Percentiles rank a stretch among this genome's conserved stretches.
These are phyloP conservation scores for Acanthisitta chloris DNA, from an alignment of 2,113 vertebrate genomes.

Conservation along the genomic window DNA sequence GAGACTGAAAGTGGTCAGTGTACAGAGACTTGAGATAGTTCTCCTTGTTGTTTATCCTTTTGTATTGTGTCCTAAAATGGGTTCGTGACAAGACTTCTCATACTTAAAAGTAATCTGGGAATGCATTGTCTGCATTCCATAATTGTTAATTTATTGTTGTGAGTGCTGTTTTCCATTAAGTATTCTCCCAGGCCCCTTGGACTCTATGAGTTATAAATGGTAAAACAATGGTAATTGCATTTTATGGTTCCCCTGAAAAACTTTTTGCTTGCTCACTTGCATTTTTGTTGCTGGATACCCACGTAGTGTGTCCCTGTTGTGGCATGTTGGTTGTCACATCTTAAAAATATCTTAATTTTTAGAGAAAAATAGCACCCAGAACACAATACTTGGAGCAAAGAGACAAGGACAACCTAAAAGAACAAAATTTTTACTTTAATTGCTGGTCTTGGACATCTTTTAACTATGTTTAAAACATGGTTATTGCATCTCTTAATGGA, in stretches of 20 bases:
- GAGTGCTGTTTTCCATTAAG: slow-evolving; percentile 14
- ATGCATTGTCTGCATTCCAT: not conserved
- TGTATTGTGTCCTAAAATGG: not conserved
- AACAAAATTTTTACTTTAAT: not conserved
- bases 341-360: not conserved
- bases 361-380: not conserved
- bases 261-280: not conserved
- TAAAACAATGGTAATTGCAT: slow-evolving; percentile 1
- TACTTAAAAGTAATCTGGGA: not conserved
- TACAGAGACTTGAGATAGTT: not conserved
- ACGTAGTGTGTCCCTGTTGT: not conserved
- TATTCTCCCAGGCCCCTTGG: not conserved
- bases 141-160: slow-evolving; percentile 31
- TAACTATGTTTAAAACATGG: not conserved
- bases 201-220: not conserved
- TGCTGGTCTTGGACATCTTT: not conserved
- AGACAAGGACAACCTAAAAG: not conserved
- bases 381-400: not conserved
- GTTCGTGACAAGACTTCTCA: not conserved
- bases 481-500: not conserved
- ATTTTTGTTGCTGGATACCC: not conserved
- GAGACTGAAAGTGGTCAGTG: not conserved
- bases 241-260: slow-evolving; percentile 23
- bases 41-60: not conserved
- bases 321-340: not conserved